Evolutionary conservation across 2,797 vertebrate genomes (phyloP).

Genomic region (Centroberyx gerrardi): DNA sequence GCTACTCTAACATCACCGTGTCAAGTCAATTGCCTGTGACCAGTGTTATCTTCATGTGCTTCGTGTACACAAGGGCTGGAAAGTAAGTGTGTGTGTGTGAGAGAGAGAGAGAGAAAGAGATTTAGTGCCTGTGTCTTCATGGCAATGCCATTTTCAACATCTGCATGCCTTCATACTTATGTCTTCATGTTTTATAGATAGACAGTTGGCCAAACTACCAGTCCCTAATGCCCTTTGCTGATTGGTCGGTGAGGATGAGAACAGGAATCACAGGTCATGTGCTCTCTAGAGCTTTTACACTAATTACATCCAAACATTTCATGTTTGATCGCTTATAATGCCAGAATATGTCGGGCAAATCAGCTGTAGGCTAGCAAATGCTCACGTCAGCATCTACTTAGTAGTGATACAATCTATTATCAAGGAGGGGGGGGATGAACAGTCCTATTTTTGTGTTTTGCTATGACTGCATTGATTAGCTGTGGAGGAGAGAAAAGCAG

Average conservation of each 20-base stretch:
- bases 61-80: too few relatives aligned
- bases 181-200: neutral
- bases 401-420: too few relatives aligned
- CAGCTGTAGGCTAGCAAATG: neutral
- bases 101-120: too few relatives aligned
- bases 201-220: neutral
- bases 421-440: too few relatives aligned
- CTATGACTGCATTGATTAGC: neutral
- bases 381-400: neutral
- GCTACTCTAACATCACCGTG: too few relatives aligned
- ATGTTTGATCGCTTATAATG: conserved; percentile 4
- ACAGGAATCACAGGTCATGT: neutral
- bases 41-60: too few relatives aligned
- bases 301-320: conserved; percentile 42
- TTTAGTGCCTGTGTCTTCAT: too few relatives aligned
- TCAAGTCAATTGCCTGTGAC: too few relatives aligned
- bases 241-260: conserved; percentile 22
- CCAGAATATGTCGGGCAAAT: neutral
- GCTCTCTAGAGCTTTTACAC: conserved; percentile 29
- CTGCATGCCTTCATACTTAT: neutral
- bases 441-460: too few relatives aligned
- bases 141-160: neutral
- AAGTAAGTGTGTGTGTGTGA: conserved; percentile 9
- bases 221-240: neutral
- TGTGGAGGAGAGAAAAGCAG: neutral